Evolutionary conservation across 2,888 invertebrate genomes (phyloP), one percentile per base, ranked within the genome.

Genomic region (Dicycla oo): DNA sequence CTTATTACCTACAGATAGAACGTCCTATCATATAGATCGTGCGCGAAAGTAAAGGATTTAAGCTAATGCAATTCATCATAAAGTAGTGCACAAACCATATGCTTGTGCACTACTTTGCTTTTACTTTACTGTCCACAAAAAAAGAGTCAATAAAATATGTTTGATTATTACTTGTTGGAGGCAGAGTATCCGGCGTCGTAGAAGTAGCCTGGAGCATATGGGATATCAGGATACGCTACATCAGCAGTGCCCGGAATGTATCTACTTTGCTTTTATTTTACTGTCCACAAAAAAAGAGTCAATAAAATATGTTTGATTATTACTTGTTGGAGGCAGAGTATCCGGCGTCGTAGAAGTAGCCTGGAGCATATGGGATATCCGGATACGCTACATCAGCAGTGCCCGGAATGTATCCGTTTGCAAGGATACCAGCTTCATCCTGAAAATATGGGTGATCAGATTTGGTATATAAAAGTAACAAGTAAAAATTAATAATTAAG

Each of bases 301-400:
- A 30, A 5, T 26, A 38, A 61, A 40, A 64, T 26, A 23, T 18
- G 18, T 30, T 23, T 6, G 26, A 34, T 23, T 7, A 45, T 0
- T 71, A 40, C 10, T 0, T 26, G 2, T 18, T 13, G 10, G 91
- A 84, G 40, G 87, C 86, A 47, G 90, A 86, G 67, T 93, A 94
- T 40, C 88, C 90, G 58, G 84, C 78, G 49, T 92, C 93, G 71
- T 95, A 95, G 3, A 90, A 86, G 69, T 95, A 96, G 0, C 92
- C 94, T 13, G 96, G 96, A 0, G 96, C 96, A 70, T 96, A 96
- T 0, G 93, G 92, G 23, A 95, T 85, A 78, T 95, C 95, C 34
- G 96, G 95, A 64, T 94, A 95, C 0, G 91, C 89, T 0, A 95
- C 90, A 76, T 95, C 95, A 10, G 88, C 86, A 2, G 92, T 90